These are phyloP conservation scores for Ectobius pallidus DNA, from an alignment of 2,888 invertebrate genomes.

Conservation along the genomic window DNA sequence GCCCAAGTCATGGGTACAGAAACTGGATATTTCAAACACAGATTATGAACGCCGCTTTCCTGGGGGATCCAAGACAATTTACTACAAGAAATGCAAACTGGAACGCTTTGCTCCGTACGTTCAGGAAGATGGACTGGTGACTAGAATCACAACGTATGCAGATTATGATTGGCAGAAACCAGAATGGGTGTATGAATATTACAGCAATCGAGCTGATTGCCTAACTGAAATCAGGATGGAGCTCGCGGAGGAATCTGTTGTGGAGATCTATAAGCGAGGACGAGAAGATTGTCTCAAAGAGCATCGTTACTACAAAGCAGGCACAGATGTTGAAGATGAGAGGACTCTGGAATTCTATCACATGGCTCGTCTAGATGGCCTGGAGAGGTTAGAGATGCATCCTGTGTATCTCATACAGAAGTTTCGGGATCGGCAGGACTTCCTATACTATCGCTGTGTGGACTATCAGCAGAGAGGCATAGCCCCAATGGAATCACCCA, in stretches of 20 bases:
- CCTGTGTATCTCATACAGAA: conserved; percentile 61
- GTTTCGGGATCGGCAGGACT: conserved; percentile 64
- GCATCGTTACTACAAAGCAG: conserved; percentile 53
- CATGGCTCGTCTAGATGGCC: conserved; percentile 72
- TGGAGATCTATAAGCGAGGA: conserved; percentile 69
- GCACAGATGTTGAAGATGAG: conserved; percentile 50
- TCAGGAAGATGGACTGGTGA: conserved; percentile 72
- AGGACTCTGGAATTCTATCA: conserved; percentile 60
- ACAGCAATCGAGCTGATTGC: conserved; percentile 68
- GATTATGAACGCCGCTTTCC: conserved; percentile 76
- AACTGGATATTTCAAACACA: conserved; percentile 65
- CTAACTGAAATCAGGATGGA: conserved; percentile 63
- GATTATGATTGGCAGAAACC: conserved; percentile 64
- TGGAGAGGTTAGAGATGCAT: conserved; percentile 64
- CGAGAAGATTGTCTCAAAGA: conserved; percentile 69
- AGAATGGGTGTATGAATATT: conserved; percentile 64
- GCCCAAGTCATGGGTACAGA: conserved; percentile 75
- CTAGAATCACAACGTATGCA: conserved; percentile 64
- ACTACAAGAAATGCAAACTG: conserved; percentile 75
- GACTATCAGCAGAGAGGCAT: conserved; percentile 50
- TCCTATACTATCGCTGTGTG: conserved; percentile 53
- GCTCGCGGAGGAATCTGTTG: conserved; percentile 58
- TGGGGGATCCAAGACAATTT: conserved; percentile 63
- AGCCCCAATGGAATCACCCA: conserved; percentile 49
- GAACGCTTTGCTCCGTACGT: conserved; percentile 81